A percentile compares a stretch with the other conserved stretches of the same genome.
Conservation (phyloP, 2,888 invertebrate species). For the Hypomecis punctinalis region DNA sequence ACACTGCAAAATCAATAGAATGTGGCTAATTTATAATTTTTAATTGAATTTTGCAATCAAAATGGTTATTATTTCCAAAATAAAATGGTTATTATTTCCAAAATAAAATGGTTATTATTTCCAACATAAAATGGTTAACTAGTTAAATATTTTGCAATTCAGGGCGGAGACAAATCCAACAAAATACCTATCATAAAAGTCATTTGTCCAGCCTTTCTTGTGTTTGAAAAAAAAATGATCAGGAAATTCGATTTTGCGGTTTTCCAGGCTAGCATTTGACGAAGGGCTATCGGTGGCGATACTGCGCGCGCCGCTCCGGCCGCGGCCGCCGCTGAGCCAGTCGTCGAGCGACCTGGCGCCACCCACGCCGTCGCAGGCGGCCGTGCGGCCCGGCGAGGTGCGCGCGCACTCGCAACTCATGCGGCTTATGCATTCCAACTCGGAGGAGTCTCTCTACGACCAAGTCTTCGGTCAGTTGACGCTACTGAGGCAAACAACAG, state of each 20-base stretch:
- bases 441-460: constrained; percentile 58
- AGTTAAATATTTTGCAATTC: too few relatives aligned
- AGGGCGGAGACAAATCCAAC: too few relatives aligned
- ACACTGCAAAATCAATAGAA: too few relatives aligned
- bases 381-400: constrained; percentile 1
- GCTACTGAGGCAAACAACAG: too few relatives aligned
- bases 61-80: too few relatives aligned
- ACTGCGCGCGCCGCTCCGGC: constrained; percentile 90
- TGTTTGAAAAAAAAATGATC: background rate
- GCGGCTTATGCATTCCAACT: constrained; percentile 87
- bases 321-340: constrained; percentile 43
- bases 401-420: background rate
- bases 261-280: constrained; percentile 93
- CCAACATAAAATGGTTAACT: too few relatives aligned
- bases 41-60: too few relatives aligned
- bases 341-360: background rate
- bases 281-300: constrained; percentile 95
- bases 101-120: too few relatives aligned
- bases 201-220: background rate
- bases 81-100: too few relatives aligned
- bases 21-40: too few relatives aligned
- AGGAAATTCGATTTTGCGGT: background rate
- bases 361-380: background rate
- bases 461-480: background rate
- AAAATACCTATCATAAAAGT: too few relatives aligned